Evolutionary conservation across 30 jellyfish, hydroid and myxozoan genomes (phyloP).

Genomic region (Aurelia coerulea): DNA sequence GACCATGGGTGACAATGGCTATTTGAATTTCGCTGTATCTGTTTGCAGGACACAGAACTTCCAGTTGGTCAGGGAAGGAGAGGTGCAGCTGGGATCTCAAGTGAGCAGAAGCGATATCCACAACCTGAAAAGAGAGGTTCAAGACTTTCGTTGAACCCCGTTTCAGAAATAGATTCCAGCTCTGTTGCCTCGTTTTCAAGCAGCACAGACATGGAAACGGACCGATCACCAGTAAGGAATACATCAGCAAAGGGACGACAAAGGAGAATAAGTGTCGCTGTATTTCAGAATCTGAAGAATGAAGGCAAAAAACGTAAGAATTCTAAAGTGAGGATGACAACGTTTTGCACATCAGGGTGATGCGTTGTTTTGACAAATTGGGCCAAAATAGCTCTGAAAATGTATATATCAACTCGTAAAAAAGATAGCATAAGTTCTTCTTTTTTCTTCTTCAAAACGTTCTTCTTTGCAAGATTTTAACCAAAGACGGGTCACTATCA

Average conservation of each 20-base stretch:
- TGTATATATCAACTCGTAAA: too few species aligned
- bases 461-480: too few species aligned
- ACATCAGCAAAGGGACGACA: constrained; percentile 53
- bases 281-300: constrained; percentile 40
- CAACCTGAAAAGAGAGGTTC: constrained; percentile 8
- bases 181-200: constrained; percentile 41
- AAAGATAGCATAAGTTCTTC: too few species aligned
- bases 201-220: constrained; percentile 11
- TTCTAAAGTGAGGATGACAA: background rate
- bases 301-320: constrained; percentile 62
- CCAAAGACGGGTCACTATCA: too few species aligned
- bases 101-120: constrained; percentile 2
- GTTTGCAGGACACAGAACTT: too few species aligned
- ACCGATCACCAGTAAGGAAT: background rate
- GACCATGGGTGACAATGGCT: too few species aligned
- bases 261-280: constrained; percentile 60
- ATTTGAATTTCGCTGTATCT: too few species aligned
- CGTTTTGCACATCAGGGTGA: background rate
- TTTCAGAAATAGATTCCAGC: constrained; percentile 19
- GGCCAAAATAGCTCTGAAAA: background rate
- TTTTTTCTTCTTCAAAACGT: too few species aligned
- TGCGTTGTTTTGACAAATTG: background rate
- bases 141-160: background rate
- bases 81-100: constrained; percentile 37
- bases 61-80: constrained; percentile 1